Percentiles rank a stretch among this genome's conserved stretches.
Evolutionary conservation across 2,888 invertebrate genomes (phyloP).

Genomic region (Tetragnatha montana): DNA sequence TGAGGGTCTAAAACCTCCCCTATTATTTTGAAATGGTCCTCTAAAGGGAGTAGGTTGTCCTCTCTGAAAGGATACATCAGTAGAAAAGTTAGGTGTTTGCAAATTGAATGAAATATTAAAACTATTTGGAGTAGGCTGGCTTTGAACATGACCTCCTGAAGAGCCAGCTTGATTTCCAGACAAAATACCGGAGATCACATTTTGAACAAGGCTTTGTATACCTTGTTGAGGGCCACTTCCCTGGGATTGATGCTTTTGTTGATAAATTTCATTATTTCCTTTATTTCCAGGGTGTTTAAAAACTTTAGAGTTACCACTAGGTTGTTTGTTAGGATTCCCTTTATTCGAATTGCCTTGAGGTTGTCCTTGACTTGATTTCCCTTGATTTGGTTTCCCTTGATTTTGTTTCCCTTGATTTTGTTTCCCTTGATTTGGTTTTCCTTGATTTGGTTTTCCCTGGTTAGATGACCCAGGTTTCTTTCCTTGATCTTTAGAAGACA

Average conservation of each 20-base stretch:
- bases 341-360: slow-evolving; percentile 5
- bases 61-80: not conserved
- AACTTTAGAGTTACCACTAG: not conserved
- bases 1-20: not conserved
- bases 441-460: slow-evolving; percentile 17
- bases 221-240: not conserved
- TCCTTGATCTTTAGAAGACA: slow-evolving; percentile 42
- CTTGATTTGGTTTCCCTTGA: not conserved
- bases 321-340: not conserved
- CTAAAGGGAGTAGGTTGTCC: not conserved
- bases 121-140: not conserved
- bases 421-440: not conserved
- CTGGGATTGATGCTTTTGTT: slow-evolving; percentile 6
- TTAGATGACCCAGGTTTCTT: slow-evolving; percentile 23
- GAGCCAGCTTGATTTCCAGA: not conserved
- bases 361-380: not conserved
- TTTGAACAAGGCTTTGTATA: not conserved
- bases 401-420: slow-evolving; percentile 6
- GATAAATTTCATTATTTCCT: not conserved
- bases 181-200: not conserved
- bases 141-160: not conserved
- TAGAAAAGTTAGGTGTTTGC: not conserved
- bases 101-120: slow-evolving; percentile 25
- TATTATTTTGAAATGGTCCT: not conserved
- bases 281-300: not conserved